phyloP scores from a whole-genome alignment of 2,797 vertebrate genomes.

The Notamacropus eugenii region DNA sequence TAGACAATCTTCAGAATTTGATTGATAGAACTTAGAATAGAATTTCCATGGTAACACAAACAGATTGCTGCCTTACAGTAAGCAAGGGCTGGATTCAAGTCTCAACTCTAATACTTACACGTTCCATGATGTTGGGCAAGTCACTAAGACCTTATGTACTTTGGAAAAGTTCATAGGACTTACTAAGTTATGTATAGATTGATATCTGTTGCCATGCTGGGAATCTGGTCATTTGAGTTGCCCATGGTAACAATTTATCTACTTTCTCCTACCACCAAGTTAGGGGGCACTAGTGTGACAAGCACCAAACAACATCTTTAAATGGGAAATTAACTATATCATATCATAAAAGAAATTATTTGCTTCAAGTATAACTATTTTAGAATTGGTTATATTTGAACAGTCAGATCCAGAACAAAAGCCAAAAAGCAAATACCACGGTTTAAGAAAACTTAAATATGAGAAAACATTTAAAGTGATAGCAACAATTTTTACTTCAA shows the following conservation, averaged over 20 bases:
- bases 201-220: background rate
- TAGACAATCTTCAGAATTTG: background rate
- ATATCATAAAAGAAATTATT: background rate
- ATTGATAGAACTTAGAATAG: background rate
- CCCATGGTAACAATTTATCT: background rate
- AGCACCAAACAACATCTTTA: background rate
- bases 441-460: background rate
- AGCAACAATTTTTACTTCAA: background rate
- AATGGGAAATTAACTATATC: background rate
- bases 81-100: background rate
- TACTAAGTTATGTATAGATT: background rate
- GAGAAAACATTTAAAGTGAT: background rate
- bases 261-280: background rate
- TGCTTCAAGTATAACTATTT: background rate
- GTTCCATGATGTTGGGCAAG: background rate
- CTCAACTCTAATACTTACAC: background rate
- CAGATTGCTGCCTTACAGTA: background rate
- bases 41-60: background rate
- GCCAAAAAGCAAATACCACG: background rate
- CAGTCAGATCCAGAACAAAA: background rate
- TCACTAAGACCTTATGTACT: background rate
- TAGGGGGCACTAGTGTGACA: background rate
- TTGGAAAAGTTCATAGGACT: background rate
- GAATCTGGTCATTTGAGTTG: background rate
- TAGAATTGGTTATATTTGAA: background rate